phyloP scores from a whole-genome alignment of 2,888 invertebrate genomes.

The Phytoseiulus persimilis region DNA sequence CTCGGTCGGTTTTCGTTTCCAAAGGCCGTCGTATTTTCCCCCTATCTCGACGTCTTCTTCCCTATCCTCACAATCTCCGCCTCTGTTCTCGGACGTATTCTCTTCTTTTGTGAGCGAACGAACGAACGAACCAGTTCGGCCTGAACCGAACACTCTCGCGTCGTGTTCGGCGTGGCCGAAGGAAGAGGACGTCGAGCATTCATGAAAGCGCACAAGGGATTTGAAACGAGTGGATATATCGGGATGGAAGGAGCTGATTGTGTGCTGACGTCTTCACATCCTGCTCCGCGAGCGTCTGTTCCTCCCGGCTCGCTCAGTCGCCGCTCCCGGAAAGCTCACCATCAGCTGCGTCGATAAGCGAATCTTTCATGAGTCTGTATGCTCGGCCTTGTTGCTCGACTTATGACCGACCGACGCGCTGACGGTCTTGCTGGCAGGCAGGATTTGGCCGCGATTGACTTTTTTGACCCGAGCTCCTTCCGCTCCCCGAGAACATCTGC shows the following conservation, averaged over 20 bases:
- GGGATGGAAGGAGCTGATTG: neutral
- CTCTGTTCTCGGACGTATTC: too few relatives aligned
- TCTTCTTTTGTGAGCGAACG: neutral
- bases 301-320: neutral
- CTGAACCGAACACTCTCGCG: neutral
- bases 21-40: neutral
- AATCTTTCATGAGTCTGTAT: neutral
- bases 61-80: neutral
- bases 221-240: neutral
- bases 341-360: neutral
- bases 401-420: neutral
- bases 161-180: neutral
- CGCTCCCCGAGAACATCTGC: neutral
- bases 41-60: neutral
- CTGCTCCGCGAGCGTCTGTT: neutral
- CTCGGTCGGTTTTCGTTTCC: neutral
- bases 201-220: neutral
- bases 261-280: neutral
- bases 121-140: neutral
- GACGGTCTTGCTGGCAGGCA: neutral
- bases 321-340: neutral
- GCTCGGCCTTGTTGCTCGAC: neutral
- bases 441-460: neutral
- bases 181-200: neutral
- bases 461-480: neutral